Evolutionary conservation across 2,888 invertebrate species (phyloP), one percentile per base, ranked within the genome.

Genomic region (Sepioteuthis lessoniana): DNA sequence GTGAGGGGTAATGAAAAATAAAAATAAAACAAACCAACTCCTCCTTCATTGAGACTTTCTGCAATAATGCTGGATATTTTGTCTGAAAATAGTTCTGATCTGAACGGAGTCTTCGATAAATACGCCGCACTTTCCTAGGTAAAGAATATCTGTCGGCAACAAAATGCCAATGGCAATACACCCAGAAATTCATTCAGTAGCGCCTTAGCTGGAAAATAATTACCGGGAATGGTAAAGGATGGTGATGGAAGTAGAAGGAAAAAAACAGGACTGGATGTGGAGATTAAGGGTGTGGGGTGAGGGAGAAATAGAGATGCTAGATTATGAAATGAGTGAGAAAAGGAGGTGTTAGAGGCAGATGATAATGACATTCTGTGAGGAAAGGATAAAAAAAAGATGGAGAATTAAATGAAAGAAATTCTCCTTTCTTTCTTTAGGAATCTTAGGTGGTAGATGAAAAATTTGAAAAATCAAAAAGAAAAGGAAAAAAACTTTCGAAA

Each of bases 41-140:
- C 76, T 76, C 35, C n/a, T 76, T 76, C 76, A 1, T n/a, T 76
- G 76, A 76, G 76, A 76, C 76, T 35, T 76, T 76, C n/a, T 76
- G 76, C n/a, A 76, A 76, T 76, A 76, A 76, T 76, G 76, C n/a
- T 76, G 76, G 76, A 76, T 76, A 76, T 76, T 76, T 76, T n/a
- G 76, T 76, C 76, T 76, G 76, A 76, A 76, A 76, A 76, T 76
- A 76, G 76, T 76, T 76, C 76, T n/a, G n/a, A 76, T n/a, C 76
- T 13, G 76, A 76, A 76, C n/a, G 76, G 76, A 76, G 76, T 0
- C 76, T 76, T 19, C 35, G 76, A n/a, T 76, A 76, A 76, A 76
- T 76, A 13, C 76, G 35, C 76, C 19, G 76, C 35, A 76, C 76
- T 76, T 76, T 76, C 76, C n/a, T n/a, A 76, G n/a, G 76, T n/a